Conservation (phyloP, 2,113 vertebrate genomes). For the Candoia aspera region DNA sequence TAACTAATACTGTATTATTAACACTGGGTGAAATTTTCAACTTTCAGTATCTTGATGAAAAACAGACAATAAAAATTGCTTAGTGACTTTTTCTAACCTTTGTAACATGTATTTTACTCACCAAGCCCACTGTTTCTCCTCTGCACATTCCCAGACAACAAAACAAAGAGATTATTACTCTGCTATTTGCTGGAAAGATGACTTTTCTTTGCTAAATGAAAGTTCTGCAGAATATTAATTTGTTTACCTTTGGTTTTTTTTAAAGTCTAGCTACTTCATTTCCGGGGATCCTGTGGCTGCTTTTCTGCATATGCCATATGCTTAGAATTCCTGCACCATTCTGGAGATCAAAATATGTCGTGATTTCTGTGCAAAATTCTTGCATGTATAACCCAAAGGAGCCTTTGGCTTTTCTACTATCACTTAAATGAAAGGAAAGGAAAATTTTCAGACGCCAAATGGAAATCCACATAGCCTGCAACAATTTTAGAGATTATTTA, state of each 20-base stretch:
- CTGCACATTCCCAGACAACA: slow-evolving; percentile 56
- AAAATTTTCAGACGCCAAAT: not conserved
- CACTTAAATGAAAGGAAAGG: not conserved
- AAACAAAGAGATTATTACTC: slow-evolving; percentile 48
- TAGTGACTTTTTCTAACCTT: slow-evolving; percentile 72
- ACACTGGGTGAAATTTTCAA: slow-evolving; percentile 73
- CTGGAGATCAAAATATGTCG: accelerated
- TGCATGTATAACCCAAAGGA: not conserved
- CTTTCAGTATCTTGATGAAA: slow-evolving; percentile 73
- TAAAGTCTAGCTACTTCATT: slow-evolving; percentile 15
- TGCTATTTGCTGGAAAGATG: slow-evolving; percentile 48
- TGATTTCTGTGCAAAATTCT: not conserved
- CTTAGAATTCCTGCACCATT: too few species aligned
- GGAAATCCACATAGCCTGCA: not conserved
- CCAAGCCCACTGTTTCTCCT: slow-evolving; percentile 63
- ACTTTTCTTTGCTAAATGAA: slow-evolving; percentile 38
- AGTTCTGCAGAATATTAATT: slow-evolving; percentile 21
- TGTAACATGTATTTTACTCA: slow-evolving; percentile 74
- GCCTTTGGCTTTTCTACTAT: not conserved
- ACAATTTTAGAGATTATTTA: not conserved
- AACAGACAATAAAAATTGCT: slow-evolving; percentile 72
- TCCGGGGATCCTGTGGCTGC: not conserved
- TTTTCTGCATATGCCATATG: not conserved
- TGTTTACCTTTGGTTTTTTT: slow-evolving; percentile 28
- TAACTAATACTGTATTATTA: slow-evolving; percentile 78